These are phyloP conservation scores for Cirrhinus molitorella DNA, from an alignment of 2,797 vertebrate genomes.

Conservation along the genomic window DNA sequence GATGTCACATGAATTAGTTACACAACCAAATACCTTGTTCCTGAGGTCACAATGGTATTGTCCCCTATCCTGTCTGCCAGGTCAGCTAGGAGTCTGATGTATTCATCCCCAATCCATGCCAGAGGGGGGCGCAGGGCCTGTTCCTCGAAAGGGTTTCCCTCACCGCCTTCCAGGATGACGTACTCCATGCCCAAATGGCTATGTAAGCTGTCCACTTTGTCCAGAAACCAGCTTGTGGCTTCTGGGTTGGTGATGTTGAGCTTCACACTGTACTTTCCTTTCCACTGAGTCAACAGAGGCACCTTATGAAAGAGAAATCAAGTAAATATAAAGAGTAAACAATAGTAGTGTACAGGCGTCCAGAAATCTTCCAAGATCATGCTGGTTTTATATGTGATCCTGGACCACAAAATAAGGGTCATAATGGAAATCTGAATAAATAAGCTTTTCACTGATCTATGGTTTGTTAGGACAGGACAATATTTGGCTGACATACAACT, in stretches of 20 bases:
- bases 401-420: no score
- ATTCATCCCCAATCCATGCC: constrained; percentile 77
- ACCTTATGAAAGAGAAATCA: constrained; percentile 70
- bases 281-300: constrained; percentile 87
- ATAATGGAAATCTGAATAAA: no score
- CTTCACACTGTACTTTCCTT: constrained; percentile 84
- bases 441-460: no score
- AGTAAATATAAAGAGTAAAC: not conserved
- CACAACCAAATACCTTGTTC: constrained; percentile 81
- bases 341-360: not conserved
- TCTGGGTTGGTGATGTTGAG: constrained; percentile 85
- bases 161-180: constrained; percentile 82
- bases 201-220: constrained; percentile 77
- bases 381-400: no score
- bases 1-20: no score
- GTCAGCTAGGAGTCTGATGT: constrained; percentile 77
- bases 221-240: constrained; percentile 85
- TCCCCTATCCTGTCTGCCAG: constrained; percentile 82
- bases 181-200: constrained; percentile 83
- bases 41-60: constrained; percentile 82
- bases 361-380: no score
- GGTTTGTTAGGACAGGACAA: no score
- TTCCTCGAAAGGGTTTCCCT: constrained; percentile 83
- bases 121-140: constrained; percentile 74
- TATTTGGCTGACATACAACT: no score